Percentiles rank a stretch among this genome's conserved stretches.
phyloP scores from a whole-genome alignment of 2,888 invertebrate species.

The Ornithoptera priamus region DNA sequence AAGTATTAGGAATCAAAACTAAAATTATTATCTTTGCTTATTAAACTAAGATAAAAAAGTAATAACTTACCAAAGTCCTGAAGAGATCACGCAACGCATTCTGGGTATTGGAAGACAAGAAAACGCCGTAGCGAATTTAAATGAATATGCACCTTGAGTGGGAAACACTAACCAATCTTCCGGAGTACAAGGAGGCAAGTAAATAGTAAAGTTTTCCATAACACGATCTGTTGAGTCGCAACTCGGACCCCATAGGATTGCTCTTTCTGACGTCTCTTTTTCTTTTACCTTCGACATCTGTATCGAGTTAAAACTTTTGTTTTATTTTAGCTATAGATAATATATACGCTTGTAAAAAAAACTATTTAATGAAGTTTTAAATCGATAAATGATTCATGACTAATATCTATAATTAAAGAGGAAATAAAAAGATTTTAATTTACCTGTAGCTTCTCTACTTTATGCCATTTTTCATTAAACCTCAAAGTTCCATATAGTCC shows the following conservation, averaged over 20 bases:
- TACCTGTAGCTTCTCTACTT: constrained; percentile 45
- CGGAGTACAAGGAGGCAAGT: constrained; percentile 39
- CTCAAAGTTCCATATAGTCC: constrained; percentile 46
- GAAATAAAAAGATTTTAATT: constrained; percentile 2
- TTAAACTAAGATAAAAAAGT: background rate
- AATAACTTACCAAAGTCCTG: constrained; percentile 42
- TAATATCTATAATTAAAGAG: background rate
- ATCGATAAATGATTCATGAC: background rate
- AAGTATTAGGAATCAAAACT: too few species aligned
- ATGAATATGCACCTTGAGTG: constrained; percentile 44
- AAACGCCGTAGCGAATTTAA: constrained; percentile 39
- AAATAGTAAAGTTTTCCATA: constrained; percentile 36
- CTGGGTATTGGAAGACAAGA: constrained; percentile 41
- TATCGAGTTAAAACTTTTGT: background rate
- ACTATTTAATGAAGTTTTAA: too few species aligned
- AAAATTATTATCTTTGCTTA: too few species aligned
- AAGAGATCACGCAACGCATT: constrained; percentile 43
- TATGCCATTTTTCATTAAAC: constrained; percentile 44
- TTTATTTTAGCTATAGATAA: too few species aligned
- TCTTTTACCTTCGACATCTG: constrained; percentile 32
- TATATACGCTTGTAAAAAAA: too few species aligned
- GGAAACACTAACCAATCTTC: constrained; percentile 46
- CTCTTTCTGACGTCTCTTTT: constrained; percentile 35
- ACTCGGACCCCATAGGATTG: constrained; percentile 47
- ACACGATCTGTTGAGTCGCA: constrained; percentile 46